Evolutionary conservation across 2,888 invertebrate genomes (phyloP).

Genomic region (Ectemnius cavifrons): DNA sequence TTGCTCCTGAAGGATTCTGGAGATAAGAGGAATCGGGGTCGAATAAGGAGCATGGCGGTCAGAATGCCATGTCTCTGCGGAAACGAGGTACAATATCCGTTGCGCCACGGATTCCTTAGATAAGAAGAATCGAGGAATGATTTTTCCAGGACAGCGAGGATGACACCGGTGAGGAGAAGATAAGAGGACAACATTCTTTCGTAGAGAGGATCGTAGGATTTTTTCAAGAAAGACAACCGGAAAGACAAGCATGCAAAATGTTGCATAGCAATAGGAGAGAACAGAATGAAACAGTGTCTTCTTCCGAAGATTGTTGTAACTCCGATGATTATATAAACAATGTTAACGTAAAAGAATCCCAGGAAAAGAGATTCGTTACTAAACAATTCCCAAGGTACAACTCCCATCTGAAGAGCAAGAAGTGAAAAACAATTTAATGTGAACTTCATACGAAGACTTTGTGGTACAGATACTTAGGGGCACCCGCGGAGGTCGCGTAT

Average conservation of each 20-base stretch:
- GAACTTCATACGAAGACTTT: neutral
- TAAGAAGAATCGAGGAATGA: no score
- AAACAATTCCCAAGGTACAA: constrained; percentile 55
- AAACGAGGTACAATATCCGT: no score
- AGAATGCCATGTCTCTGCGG: constrained; percentile 63
- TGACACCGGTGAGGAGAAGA: constrained; percentile 20
- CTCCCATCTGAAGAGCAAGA: neutral
- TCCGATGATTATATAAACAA: neutral
- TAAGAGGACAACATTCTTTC: constrained; percentile 49
- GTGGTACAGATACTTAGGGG: constrained; percentile 43
- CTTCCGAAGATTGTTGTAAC: constrained; percentile 26
- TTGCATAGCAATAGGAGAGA: constrained; percentile 34
- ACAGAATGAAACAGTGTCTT: constrained; percentile 26
- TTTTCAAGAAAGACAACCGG: constrained; percentile 41
- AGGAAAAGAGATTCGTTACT: constrained; percentile 41
- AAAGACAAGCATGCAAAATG: constrained; percentile 6
- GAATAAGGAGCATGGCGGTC: constrained; percentile 59
- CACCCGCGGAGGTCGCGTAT: constrained; percentile 57
- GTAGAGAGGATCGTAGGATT: constrained; percentile 58
- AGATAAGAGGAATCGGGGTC: constrained; percentile 50
- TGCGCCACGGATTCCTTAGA: neutral
- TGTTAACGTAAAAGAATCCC: constrained; percentile 23
- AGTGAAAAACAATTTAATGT: neutral
- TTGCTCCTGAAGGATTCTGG: constrained; percentile 43
- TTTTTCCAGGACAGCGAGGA: constrained; percentile 20